phyloP scores from a whole-genome alignment of 2,797 vertebrate species.

The Zenarchopterus dispar region DNA sequence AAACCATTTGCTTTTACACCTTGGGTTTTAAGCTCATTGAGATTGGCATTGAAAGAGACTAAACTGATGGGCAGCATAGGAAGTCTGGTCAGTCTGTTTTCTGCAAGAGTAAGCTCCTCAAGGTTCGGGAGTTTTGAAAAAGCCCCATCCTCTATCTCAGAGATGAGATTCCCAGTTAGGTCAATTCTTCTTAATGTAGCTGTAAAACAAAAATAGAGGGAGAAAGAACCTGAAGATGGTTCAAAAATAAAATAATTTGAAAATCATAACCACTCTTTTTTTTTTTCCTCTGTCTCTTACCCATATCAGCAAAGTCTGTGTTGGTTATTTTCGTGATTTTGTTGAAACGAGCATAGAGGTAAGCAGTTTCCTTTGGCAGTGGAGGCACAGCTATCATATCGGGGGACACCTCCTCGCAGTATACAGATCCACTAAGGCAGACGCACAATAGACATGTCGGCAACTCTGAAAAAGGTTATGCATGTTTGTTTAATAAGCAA shows the following conservation, averaged over 20 bases:
- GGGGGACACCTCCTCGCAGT: conserved; percentile 86
- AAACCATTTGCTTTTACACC: conserved; percentile 90
- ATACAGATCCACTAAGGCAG: conserved; percentile 92
- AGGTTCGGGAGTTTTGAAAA: conserved; percentile 89
- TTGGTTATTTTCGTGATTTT: conserved; percentile 89
- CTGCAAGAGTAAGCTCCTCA: conserved; percentile 90
- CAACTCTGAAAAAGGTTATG: conserved; percentile 81
- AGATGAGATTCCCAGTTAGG: conserved; percentile 89
- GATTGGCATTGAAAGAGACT: conserved; percentile 76
- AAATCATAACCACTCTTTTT: no score
- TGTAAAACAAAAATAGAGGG: conserved; percentile 49
- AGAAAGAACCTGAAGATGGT: neutral
- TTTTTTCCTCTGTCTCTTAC: conserved; percentile 73
- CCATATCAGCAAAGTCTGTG: conserved; percentile 88
- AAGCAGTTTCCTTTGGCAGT: conserved; percentile 90
- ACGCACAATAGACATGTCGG: conserved; percentile 93
- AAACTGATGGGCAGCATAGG: conserved; percentile 88
- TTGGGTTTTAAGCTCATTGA: conserved; percentile 88
- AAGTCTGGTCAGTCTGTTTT: conserved; percentile 89
- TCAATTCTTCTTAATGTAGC: conserved; percentile 91
- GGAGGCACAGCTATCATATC: conserved; percentile 87
- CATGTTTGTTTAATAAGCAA: neutral
- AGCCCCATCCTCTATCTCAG: conserved; percentile 91
- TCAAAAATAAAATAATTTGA: neutral
- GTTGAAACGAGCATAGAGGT: conserved; percentile 94